phyloP scores from a whole-genome alignment of 2,797 vertebrate genomes.

The Percopsis omiscomaycus region DNA sequence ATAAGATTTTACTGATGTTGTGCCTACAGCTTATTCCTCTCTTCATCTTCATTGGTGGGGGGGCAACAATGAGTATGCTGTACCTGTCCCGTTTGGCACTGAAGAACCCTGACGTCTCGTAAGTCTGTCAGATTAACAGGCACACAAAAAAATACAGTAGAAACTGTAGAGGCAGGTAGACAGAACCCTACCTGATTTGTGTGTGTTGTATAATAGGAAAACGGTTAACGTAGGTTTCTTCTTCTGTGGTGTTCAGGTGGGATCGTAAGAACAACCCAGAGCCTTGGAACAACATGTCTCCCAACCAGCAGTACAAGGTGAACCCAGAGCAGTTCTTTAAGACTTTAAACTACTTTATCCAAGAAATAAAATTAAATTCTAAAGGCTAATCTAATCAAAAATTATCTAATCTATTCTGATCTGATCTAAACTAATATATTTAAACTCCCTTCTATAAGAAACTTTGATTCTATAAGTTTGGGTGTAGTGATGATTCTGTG shows the following conservation, averaged over 20 bases:
- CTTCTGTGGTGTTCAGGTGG: constrained; percentile 79
- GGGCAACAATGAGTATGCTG: constrained; percentile 78
- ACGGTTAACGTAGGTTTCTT: background rate
- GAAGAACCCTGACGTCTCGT: constrained; percentile 89
- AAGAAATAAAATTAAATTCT: background rate
- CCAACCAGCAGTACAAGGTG: constrained; percentile 92
- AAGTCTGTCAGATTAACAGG: constrained; percentile 42
- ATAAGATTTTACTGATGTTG: background rate
- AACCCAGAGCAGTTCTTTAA: background rate
- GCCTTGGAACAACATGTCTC: constrained; percentile 89
- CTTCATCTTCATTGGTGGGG: constrained; percentile 88
- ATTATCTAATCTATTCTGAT: background rate
- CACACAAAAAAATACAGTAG: background rate
- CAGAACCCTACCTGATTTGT: background rate
- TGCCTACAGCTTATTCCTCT: constrained; percentile 86
- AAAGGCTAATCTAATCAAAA: background rate
- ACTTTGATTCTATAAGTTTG: constrained; percentile 32
- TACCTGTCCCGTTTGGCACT: constrained; percentile 84
- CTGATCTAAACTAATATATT: no score
- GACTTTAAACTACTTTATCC: background rate
- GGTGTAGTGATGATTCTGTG: constrained; percentile 4
- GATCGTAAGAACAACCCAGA: constrained; percentile 94
- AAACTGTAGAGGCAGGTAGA: background rate
- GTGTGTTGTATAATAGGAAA: background rate
- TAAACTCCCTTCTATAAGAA: background rate